These are phyloP conservation scores for Parazoanthus swiftii DNA, from an alignment of 92 coral and sea anemone genomes.

Conservation along the genomic window DNA sequence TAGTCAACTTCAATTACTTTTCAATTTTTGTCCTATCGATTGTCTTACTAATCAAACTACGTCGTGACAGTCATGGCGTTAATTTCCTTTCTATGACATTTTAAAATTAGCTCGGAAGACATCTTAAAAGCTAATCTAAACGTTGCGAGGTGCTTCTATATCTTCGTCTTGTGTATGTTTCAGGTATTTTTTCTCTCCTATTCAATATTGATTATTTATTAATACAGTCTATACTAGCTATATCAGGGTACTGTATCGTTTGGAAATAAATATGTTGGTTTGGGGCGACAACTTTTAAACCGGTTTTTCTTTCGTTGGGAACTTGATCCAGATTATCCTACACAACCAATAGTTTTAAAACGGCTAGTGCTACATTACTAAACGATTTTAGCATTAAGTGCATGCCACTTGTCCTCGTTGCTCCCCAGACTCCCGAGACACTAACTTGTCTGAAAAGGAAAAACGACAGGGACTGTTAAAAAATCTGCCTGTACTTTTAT, in stretches of 20 bases:
- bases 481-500: no score
- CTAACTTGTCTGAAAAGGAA: background rate
- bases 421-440: background rate
- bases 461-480: background rate
- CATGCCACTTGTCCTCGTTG: no score
- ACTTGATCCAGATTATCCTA: no score
- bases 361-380: background rate
- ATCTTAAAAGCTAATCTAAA: constrained; percentile 28
- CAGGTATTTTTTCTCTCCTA: background rate
- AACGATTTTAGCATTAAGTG: no score
- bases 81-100: constrained; percentile 35
- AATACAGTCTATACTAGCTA: background rate
- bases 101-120: constrained; percentile 1
- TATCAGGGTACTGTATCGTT: background rate
- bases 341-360: no score
- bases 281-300: background rate
- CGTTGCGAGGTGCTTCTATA: background rate
- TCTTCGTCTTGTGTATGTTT: background rate
- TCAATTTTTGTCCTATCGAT: constrained; percentile 32
- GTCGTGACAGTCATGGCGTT: constrained; percentile 18
- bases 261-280: no score
- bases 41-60: constrained; percentile 24
- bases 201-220: no score
- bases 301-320: background rate
- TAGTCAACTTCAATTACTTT: constrained; percentile 30